These are phyloP conservation scores for Thecophora atra DNA, from an alignment of 2,888 invertebrate genomes.

Conservation along the genomic window DNA sequence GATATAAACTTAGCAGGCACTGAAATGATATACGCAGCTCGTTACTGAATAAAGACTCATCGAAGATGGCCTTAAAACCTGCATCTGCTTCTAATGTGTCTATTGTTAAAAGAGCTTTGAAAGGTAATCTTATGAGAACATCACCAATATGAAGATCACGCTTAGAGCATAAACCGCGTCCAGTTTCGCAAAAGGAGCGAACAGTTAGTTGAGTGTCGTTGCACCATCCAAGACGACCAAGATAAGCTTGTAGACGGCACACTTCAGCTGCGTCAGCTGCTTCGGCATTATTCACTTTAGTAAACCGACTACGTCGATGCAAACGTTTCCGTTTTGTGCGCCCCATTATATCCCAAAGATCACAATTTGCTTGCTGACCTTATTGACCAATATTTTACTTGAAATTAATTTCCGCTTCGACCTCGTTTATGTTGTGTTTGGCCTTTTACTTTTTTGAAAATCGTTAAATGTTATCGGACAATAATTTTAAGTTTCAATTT, in stretches of 20 bases:
- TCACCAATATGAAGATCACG: slow-evolving; percentile 69
- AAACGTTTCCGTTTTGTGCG: slow-evolving; percentile 54
- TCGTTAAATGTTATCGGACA: slow-evolving; percentile 18
- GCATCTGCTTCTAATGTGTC: slow-evolving; percentile 69
- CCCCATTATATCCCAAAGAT: slow-evolving; percentile 50
- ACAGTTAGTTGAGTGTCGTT: slow-evolving; percentile 70
- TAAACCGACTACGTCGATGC: slow-evolving; percentile 39
- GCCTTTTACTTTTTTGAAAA: slow-evolving; percentile 39
- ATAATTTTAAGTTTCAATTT: slow-evolving; percentile 45
- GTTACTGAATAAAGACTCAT: slow-evolving; percentile 49
- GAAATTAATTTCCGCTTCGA: neutral
- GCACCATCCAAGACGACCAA: slow-evolving; percentile 67
- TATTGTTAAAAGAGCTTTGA: slow-evolving; percentile 71
- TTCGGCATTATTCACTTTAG: too few species aligned
- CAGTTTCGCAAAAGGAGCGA: slow-evolving; percentile 73
- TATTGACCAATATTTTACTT: neutral
- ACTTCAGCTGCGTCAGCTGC: slow-evolving; percentile 23
- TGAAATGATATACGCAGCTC: slow-evolving; percentile 71
- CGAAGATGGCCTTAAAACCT: slow-evolving; percentile 68
- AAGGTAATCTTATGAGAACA: slow-evolving; percentile 71
- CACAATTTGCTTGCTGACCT: neutral
- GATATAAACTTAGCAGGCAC: slow-evolving; percentile 77
- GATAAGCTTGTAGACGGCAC: slow-evolving; percentile 49
- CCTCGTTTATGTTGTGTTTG: slow-evolving; percentile 49
- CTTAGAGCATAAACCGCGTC: slow-evolving; percentile 78